These are phyloP conservation scores for Diarsia brunnea DNA, from an alignment of 2,888 invertebrate species.

Conservation along the genomic window DNA sequence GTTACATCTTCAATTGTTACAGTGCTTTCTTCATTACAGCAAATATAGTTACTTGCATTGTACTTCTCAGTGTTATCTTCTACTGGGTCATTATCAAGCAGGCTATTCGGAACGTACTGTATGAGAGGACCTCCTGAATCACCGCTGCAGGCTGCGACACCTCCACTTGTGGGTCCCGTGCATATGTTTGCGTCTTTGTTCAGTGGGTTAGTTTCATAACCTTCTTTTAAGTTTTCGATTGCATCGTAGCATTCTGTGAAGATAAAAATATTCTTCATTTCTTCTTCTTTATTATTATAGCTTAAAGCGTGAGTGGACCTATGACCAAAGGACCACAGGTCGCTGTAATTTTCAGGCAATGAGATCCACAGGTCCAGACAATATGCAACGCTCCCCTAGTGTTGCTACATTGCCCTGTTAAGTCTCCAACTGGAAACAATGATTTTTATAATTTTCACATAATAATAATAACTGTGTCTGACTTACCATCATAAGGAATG, in stretches of 20 bases:
- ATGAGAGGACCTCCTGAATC: slow-evolving; percentile 91
- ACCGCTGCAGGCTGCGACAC: slow-evolving; percentile 89
- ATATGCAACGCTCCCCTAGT: background rate
- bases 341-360: background rate
- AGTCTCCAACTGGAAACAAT: too few relatives aligned
- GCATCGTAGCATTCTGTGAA: slow-evolving; percentile 84
- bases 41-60: slow-evolving; percentile 41
- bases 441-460: too few relatives aligned
- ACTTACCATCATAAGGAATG: slow-evolving; percentile 81
- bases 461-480: too few relatives aligned
- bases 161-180: slow-evolving; percentile 88
- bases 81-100: slow-evolving; percentile 61
- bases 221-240: slow-evolving; percentile 78
- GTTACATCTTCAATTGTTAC: slow-evolving; percentile 16
- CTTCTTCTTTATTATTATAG: too few relatives aligned
- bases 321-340: background rate
- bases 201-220: slow-evolving; percentile 82
- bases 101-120: slow-evolving; percentile 67
- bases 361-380: background rate
- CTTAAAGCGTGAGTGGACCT: background rate
- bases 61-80: slow-evolving; percentile 56
- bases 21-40: slow-evolving; percentile 32
- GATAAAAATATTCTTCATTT: background rate
- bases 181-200: slow-evolving; percentile 87
- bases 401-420: background rate